Base-by-base conservation (phyloP, 2,797 vertebrate species). In the Mormyrus proboscirostris region DNA sequence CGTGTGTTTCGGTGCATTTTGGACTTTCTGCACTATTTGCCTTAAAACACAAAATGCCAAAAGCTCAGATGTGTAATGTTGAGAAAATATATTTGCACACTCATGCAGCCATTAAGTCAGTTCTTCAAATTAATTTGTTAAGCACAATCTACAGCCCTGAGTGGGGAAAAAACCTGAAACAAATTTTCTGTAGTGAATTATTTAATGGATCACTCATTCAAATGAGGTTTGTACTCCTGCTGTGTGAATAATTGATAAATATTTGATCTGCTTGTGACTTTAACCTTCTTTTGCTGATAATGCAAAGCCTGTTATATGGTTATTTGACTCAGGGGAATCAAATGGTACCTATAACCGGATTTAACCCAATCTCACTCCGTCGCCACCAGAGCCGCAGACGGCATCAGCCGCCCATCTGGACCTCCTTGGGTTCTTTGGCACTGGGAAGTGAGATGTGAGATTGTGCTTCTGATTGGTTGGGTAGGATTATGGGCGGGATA, bases 221-320 rank as follows among this genome's bases (percentile, higher is more conserved):
- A 90, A 89, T 89, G 88, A 89, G 89, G 90, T 89, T 62, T 91
- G 88, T 82, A 62, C 85, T 79, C 88, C 86, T 41, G 47, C 29
- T n/a, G 7, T 6, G 88, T 90, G 89, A 91, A 91, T 91, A 87
- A 90, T 92, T 89, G 84, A 89, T 91, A 90, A 88, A 65, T 69
- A 73, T 86, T 73, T 57, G 79, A 59, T 90, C 79, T 44, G 76
- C 50, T 85, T 38, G 89, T 57, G 50, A 50, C 50, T 53, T 88
- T 59, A 65, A 57, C 88, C 88, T 87, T 86, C 47, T 59, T 88
- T 29, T 47, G 25, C 79, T 22, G 62, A 50, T 85, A 53, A 92
- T 88, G 88, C 69, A 89, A 88, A 88, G 88, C 88, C 69, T 22
- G 57, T 87, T 89, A 87, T 84, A 65, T 53, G 41, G 88, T 90